These are phyloP conservation scores for Anthopleura sola DNA, from an alignment of 64 coral and sea anemone species.

Conservation along the genomic window DNA sequence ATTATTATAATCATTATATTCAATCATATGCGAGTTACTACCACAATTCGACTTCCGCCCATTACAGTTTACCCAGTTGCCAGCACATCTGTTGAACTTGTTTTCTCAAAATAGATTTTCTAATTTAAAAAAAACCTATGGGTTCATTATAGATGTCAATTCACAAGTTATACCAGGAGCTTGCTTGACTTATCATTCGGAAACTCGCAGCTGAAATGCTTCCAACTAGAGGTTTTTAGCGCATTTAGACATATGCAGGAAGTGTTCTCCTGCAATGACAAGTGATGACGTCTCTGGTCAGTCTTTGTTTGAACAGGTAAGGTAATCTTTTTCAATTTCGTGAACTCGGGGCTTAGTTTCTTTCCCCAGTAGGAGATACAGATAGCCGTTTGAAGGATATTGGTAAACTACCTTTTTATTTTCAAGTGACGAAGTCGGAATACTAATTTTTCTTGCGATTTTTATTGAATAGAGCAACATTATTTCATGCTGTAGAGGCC, in stretches of 20 bases:
- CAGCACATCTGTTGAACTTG: not conserved
- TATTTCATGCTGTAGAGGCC: too few relatives aligned
- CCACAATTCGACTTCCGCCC: not conserved
- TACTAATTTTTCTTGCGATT: too few relatives aligned
- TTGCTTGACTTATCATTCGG: not conserved
- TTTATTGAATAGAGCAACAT: too few relatives aligned
- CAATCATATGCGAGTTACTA: not conserved
- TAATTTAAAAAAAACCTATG: not conserved
- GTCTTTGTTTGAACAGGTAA: not conserved
- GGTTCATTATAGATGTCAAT: constrained; percentile 1
- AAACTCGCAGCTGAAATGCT: not conserved
- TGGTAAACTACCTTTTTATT: not conserved
- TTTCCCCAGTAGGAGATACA: not conserved
- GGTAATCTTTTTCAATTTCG: not conserved
- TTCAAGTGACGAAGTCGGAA: not conserved
- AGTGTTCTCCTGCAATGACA: not conserved
- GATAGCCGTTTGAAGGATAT: not conserved
- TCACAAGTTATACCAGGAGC: not conserved
- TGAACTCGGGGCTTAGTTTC: not conserved
- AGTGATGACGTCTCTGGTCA: not conserved
- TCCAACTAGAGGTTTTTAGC: not conserved
- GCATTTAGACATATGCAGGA: not conserved
- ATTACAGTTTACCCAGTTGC: not conserved
- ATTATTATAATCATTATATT: too few relatives aligned
- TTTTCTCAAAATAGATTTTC: not conserved